Conservation (phyloP, 2,797 vertebrate genomes). For the Alfaro cultratus region DNA sequence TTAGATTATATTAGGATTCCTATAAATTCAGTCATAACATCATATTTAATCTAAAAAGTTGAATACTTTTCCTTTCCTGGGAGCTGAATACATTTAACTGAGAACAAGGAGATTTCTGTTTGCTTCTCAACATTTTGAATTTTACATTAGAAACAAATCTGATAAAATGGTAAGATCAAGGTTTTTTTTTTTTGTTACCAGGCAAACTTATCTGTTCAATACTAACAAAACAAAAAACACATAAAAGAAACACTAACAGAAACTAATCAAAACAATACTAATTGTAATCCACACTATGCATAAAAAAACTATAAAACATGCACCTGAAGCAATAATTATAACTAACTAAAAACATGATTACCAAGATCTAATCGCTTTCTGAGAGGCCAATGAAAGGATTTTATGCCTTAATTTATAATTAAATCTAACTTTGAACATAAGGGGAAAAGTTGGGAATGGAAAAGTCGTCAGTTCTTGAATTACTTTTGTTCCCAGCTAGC, state of each 20-base stretch:
- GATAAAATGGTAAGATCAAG: not conserved
- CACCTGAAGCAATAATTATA: not conserved
- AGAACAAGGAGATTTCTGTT: not conserved
- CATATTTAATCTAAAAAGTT: not conserved
- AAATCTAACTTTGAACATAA: not conserved
- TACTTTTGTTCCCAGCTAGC: not conserved
- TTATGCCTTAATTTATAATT: not conserved
- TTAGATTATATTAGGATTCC: not conserved
- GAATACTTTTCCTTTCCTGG: not conserved
- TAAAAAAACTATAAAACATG: not conserved
- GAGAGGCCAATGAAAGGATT: not conserved
- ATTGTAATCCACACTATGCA: not conserved
- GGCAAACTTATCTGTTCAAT: not conserved
- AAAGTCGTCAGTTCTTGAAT: not conserved
- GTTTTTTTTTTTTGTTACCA: not conserved
- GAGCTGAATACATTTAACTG: not conserved
- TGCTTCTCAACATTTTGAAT: not conserved
- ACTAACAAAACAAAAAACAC: not conserved
- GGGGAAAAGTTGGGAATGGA: not conserved
- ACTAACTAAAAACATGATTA: not conserved
- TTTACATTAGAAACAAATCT: not conserved
- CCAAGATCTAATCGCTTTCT: not conserved
- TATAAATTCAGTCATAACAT: not conserved
- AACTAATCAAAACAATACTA: not conserved
- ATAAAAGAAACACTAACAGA: not conserved